Conservation (phyloP, 2,113 vertebrate genomes). For the Labrus mixtus region DNA sequence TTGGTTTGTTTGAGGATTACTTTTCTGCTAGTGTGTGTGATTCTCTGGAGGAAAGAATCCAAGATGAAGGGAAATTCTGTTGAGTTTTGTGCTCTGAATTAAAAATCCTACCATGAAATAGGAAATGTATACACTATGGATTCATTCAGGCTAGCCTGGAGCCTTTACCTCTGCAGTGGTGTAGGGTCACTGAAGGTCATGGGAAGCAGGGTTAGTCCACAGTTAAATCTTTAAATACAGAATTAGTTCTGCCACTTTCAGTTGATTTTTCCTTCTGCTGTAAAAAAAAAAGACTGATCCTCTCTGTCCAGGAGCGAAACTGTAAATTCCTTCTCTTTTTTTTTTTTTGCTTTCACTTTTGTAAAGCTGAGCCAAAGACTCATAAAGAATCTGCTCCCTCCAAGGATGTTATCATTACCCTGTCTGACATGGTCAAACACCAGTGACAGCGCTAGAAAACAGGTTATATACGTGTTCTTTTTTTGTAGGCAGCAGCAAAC, state of each 20-base stretch:
- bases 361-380: not conserved
- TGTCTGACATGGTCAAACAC: conserved; percentile 11
- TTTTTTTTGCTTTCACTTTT: not conserved
- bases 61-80: not conserved
- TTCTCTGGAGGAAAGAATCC: conserved; percentile 8
- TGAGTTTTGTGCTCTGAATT: conserved; percentile 14
- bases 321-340: not conserved
- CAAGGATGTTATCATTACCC: conserved; percentile 2
- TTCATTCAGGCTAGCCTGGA: not conserved
- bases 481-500: not conserved
- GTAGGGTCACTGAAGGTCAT: not conserved
- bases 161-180: not conserved
- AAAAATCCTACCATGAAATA: conserved; percentile 11
- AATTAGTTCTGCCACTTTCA: not conserved
- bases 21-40: not conserved
- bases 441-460: not conserved
- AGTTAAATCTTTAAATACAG: not conserved
- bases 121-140: not conserved
- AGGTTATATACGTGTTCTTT: not conserved
- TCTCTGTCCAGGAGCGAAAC: not conserved
- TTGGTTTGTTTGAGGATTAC: not conserved
- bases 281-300: not conserved
- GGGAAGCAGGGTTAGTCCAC: not conserved
- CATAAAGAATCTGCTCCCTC: not conserved
- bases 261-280: not conserved